A percentile compares a stretch with the other conserved stretches of the same genome.
Conservation (phyloP, 1,140 invertebrate genomes). For the Asobara japonica region DNA sequence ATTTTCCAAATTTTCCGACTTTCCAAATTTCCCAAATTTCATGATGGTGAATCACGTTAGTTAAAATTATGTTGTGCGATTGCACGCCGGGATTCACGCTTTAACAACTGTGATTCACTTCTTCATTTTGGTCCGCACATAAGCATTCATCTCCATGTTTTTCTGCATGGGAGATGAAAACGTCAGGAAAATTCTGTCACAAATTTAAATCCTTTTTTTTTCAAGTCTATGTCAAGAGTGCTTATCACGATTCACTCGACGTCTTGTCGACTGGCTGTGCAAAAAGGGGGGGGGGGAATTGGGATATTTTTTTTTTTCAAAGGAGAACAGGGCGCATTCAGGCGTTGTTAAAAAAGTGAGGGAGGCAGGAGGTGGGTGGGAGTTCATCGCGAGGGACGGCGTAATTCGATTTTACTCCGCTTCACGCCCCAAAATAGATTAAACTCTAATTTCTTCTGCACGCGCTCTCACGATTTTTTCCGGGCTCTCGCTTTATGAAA, state of each 20-base stretch:
- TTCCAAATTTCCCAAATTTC: too few relatives aligned
- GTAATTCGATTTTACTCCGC: neutral
- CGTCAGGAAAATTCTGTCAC: slow-evolving; percentile 1
- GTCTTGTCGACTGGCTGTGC: neutral
- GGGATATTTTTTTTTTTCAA: neutral
- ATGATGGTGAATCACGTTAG: too few relatives aligned
- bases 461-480: neutral
- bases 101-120: too few relatives aligned
- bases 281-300: neutral
- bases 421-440: neutral
- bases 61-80: too few relatives aligned
- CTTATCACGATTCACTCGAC: slow-evolving; percentile 25
- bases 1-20: too few relatives aligned
- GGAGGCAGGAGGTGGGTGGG: too few relatives aligned
- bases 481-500: too few relatives aligned
- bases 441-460: neutral
- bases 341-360: too few relatives aligned
- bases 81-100: too few relatives aligned
- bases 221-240: slow-evolving; percentile 11
- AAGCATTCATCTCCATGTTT: too few relatives aligned
- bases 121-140: too few relatives aligned
- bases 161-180: neutral
- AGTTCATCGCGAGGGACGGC: neutral
- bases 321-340: neutral
- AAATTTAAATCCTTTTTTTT: slow-evolving; percentile 12